Evolutionary conservation across 2,113 vertebrate genomes (phyloP), one percentile per base, ranked within the genome.

Genomic region (Gnathonemus longibarbis): DNA sequence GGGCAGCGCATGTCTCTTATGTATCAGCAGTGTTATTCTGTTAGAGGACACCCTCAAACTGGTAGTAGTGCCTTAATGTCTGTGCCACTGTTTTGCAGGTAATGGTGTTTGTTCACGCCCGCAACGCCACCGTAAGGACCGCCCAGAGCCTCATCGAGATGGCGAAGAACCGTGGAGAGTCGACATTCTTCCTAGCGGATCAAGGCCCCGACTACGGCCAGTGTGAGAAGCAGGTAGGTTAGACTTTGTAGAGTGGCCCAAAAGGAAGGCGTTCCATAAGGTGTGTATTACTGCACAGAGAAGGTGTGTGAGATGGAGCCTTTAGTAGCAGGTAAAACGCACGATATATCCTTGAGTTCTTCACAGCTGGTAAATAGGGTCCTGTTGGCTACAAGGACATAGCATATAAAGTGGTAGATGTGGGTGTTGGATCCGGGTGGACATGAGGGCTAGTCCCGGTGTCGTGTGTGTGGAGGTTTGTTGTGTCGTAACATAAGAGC

Each of bases 61-160:
- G 70, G 70, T 74, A 15, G 70, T 17, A 17, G 31, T 39, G 31
- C 1, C 70, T 11, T 77, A 39, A 77, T 77, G 24, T n/a, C 83
- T 88, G 87, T 62, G 52, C 53, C 3, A n/a, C 88, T 93, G 24
- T 92, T 50, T 89, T 74, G 53, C 88, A 99, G 98, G 98, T 99
- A 89, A 99, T 99, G 98, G 98, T 99, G 89, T 99, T 99, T 91
- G 98, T 99, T 88, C 98, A 99, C 89, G 98, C 98, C 90, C 97
- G 98, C 90, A 99, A 99, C 89, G 97, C 98, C 89, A 99, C 98
- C 0, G 98, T 99, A 89, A 96, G 96, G 91, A 99, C 98, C n/a
- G 97, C 96, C 83, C 97, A 98, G 98, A 95, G 94, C 91, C 95
- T 99, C 90, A 97, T 97, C 87, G 98, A 99, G 94, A 97, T 97